Percentiles rank a stretch among this genome's conserved stretches.
Conservation (phyloP, 2,888 invertebrate genomes). For the Drosophila prostipennis region DNA sequence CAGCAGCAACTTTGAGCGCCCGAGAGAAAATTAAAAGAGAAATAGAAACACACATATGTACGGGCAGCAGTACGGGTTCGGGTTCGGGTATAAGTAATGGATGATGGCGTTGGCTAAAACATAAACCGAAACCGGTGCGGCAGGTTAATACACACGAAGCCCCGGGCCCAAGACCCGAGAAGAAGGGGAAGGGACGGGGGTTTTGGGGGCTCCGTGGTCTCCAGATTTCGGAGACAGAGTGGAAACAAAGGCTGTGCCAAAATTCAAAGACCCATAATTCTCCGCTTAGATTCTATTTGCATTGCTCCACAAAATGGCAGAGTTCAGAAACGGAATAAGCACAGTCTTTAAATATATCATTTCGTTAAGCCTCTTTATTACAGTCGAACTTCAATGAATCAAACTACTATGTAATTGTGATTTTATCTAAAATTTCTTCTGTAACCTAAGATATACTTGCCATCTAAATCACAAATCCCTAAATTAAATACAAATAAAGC, state of each 20-base stretch:
- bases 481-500: no score
- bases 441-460: no score
- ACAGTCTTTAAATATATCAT: background rate
- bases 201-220: conserved; percentile 19
- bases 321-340: conserved; percentile 22
- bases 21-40: conserved; percentile 79
- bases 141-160: conserved; percentile 76
- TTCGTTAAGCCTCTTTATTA: conserved; percentile 18
- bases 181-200: background rate
- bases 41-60: conserved; percentile 75
- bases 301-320: conserved; percentile 43
- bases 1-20: conserved; percentile 53
- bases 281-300: conserved; percentile 37
- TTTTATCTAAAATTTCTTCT: no score
- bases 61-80: conserved; percentile 30
- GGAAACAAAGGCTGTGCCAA: conserved; percentile 46
- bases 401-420: background rate
- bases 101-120: conserved; percentile 76
- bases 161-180: conserved; percentile 23
- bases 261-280: conserved; percentile 30
- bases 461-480: no score
- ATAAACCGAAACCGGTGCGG: conserved; percentile 83
- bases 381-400: background rate
- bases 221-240: conserved; percentile 43
- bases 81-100: conserved; percentile 47